These are phyloP conservation scores for Drosophila borborema DNA, from an alignment of 2,888 invertebrate species.

Conservation along the genomic window DNA sequence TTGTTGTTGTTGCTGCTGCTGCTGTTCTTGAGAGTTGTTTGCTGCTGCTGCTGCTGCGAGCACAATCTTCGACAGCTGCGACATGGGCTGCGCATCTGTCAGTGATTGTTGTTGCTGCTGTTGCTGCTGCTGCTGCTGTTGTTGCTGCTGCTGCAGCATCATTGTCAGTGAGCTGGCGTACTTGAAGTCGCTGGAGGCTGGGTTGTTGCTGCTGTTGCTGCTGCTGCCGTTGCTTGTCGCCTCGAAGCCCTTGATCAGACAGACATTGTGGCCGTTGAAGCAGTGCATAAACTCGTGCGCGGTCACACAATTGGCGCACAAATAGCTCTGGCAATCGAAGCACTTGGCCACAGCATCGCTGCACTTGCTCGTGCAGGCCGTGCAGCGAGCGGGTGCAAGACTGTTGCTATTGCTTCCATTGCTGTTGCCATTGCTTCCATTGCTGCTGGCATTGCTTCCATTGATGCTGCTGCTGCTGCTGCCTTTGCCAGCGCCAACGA, in stretches of 20 bases:
- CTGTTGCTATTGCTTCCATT: constrained; percentile 50
- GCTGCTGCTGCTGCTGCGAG: constrained; percentile 72
- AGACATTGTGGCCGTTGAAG: constrained; percentile 97
- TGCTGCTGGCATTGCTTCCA: constrained; percentile 28
- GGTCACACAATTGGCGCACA: constrained; percentile 99
- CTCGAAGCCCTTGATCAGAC: constrained; percentile 85
- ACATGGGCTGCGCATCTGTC: constrained; percentile 65
- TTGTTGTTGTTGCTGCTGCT: constrained; percentile 32
- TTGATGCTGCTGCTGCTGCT: constrained; percentile 3
- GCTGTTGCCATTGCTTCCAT: constrained; percentile 42
- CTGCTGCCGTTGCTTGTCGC: constrained; percentile 32
- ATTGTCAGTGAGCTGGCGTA: constrained; percentile 83
- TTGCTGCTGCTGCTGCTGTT: constrained; percentile 63
- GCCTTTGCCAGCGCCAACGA: constrained; percentile 69
- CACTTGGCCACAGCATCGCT: constrained; percentile 97
- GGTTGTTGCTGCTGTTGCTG: constrained; percentile 61
- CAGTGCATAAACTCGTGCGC: constrained; percentile 99
- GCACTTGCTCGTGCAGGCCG: constrained; percentile 98
- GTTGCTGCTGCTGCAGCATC: constrained; percentile 81
- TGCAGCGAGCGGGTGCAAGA: constrained; percentile 88
- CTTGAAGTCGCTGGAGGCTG: constrained; percentile 79
- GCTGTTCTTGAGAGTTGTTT: constrained; percentile 55
- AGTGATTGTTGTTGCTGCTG: constrained; percentile 52
- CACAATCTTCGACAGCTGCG: constrained; percentile 83
- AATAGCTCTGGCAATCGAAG: constrained; percentile 97